Conservation (phyloP, 2,888 invertebrate genomes). For the Drosophila paramelanica region DNA sequence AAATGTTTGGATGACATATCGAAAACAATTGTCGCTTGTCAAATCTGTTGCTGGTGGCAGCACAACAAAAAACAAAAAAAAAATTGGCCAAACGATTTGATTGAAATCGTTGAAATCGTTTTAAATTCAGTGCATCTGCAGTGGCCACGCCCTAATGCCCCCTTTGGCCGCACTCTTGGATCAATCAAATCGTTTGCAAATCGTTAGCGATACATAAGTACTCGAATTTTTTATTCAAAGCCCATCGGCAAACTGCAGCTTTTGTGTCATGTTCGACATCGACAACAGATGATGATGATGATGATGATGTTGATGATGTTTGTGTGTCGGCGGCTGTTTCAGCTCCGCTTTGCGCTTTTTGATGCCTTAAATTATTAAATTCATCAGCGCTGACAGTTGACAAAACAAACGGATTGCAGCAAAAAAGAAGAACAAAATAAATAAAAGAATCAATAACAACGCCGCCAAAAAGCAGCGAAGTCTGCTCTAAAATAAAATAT, state of each 20-base stretch:
- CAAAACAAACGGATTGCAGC: slow-evolving; percentile 64
- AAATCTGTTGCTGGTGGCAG: slow-evolving; percentile 34
- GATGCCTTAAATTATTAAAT: slow-evolving; percentile 72
- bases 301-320: slow-evolving; percentile 30
- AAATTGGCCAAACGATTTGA: slow-evolving; percentile 47
- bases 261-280: slow-evolving; percentile 76
- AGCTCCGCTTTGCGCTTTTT: slow-evolving; percentile 26
- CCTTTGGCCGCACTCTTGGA: slow-evolving; percentile 3
- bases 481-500: slow-evolving; percentile 78
- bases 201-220: slow-evolving; percentile 56
- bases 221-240: slow-evolving; percentile 71
- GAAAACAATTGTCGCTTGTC: slow-evolving; percentile 65
- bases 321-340: slow-evolving; percentile 34
- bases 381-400: slow-evolving; percentile 74
- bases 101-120: slow-evolving; percentile 60
- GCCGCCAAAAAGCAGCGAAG: slow-evolving; percentile 12
- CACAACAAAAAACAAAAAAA: slow-evolving; percentile 2
- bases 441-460: slow-evolving; percentile 29
- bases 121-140: slow-evolving; percentile 77
- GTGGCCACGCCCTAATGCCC: slow-evolving; percentile 41
- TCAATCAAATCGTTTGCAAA: slow-evolving; percentile 64
- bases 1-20: slow-evolving; percentile 43
- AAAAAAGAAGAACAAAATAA: slow-evolving; percentile 20
- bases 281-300: slow-evolving; percentile 14
- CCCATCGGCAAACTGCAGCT: slow-evolving; percentile 77